Evolutionary conservation across 2,797 vertebrate species (phyloP).

Genomic region (Triplophysa yarkandensis): DNA sequence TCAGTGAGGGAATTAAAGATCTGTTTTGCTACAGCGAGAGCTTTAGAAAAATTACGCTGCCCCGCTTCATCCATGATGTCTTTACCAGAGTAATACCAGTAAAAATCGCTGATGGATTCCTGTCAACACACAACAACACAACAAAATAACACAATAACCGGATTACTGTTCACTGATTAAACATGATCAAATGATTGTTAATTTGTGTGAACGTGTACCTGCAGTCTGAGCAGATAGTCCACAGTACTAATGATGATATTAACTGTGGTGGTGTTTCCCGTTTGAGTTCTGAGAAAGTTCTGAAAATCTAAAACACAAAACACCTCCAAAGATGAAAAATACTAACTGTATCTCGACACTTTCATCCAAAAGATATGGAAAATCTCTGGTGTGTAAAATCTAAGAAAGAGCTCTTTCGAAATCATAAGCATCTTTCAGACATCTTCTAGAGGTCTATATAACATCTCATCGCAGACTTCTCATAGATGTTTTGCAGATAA

Average conservation of each 20-base stretch:
- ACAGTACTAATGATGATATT: conserved; percentile 98
- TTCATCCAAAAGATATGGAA: no score
- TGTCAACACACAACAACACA: conserved; percentile 60
- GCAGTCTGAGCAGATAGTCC: conserved; percentile 94
- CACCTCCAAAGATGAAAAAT: background rate
- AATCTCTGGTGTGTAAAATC: no score
- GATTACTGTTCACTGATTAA: background rate
- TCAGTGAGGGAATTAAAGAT: conserved; percentile 99
- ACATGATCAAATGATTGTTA: background rate
- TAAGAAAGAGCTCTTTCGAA: no score
- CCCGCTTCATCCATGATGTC: conserved; percentile 95
- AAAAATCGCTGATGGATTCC: conserved; percentile 99
- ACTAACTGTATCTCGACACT: no score
- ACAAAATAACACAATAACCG: background rate
- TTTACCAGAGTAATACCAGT: conserved; percentile 99
- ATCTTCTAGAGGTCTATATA: no score
- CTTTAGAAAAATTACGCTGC: conserved; percentile 96
- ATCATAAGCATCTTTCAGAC: no score
- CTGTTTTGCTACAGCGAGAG: conserved; percentile 94
- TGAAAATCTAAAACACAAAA: conserved; percentile 85
- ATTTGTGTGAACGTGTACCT: conserved; percentile 72
- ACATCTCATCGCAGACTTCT: no score
- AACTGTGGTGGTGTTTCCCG: conserved; percentile 97
- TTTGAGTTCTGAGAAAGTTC: conserved; percentile 96
- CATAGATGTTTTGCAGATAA: no score